Conservation (phyloP, 2,888 invertebrate species). For the Parochlus steinenii region DNA sequence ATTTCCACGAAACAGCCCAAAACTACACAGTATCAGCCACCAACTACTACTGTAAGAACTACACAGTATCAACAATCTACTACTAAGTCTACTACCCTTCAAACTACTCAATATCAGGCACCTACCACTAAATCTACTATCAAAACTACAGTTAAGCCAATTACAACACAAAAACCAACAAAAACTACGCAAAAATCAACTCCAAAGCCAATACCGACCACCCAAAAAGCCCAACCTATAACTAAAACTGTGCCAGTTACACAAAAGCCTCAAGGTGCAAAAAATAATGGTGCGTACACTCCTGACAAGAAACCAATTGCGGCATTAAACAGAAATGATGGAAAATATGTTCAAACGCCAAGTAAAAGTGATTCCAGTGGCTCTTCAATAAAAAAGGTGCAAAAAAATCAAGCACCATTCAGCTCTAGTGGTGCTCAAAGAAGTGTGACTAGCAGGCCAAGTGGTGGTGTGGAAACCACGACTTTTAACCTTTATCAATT, state of each 20-base stretch:
- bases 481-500: constrained; percentile 5
- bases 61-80: no score
- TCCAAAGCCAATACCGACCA: neutral
- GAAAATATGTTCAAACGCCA: no score
- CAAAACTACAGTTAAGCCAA: constrained; percentile 5
- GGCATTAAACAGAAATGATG: no score
- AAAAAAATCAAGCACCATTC: no score
- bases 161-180: neutral
- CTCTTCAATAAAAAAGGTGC: no score
- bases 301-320: neutral
- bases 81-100: neutral
- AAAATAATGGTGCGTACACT: neutral
- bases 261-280: neutral
- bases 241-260: neutral
- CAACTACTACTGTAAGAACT: neutral
- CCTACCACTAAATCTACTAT: neutral
- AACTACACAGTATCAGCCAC: neutral
- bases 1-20: neutral
- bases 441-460: no score
- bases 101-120: neutral
- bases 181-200: neutral
- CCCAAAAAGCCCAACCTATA: neutral
- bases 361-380: no score
- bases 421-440: no score
- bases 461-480: no score